Evolutionary conservation across 2,113 vertebrate genomes (phyloP).

Genomic region (Mellivora capensis): DNA sequence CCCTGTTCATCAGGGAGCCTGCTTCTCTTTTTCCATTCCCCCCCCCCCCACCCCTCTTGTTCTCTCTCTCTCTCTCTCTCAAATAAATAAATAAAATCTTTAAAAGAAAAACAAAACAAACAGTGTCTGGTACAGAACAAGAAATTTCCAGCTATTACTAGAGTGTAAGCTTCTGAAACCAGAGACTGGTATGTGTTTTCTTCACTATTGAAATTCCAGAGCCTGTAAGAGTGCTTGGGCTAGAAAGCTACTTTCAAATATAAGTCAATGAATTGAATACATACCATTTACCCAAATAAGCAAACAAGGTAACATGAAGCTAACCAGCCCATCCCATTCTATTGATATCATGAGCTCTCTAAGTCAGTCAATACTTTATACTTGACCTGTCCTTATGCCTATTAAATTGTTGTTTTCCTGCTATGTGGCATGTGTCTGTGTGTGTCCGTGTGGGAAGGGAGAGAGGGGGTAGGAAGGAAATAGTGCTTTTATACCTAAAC

Average conservation of each 20-base stretch:
- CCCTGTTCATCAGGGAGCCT: too few relatives aligned
- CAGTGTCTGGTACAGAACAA: not conserved
- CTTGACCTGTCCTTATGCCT: not conserved
- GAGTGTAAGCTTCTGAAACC: not conserved
- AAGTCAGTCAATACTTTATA: not conserved
- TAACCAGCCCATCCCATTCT: not conserved
- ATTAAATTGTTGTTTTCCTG: not conserved
- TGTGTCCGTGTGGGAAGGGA: not conserved
- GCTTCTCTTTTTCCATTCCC: not conserved
- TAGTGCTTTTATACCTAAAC: not conserved
- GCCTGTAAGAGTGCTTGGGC: not conserved
- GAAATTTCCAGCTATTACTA: not conserved
- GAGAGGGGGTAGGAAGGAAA: not conserved
- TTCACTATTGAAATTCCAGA: not conserved
- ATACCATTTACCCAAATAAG: not conserved
- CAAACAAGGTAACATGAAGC: not conserved
- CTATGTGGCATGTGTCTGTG: rapidly evolving
- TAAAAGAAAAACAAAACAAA: not conserved
- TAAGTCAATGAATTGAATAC: not conserved
- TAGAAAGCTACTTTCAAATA: not conserved
- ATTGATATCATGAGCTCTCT: not conserved
- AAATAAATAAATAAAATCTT: not conserved
- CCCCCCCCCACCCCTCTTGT: not conserved
- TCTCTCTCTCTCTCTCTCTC: not conserved
- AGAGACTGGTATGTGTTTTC: not conserved